Conservation (phyloP, 2,888 invertebrate genomes). For the Stenchaetothrips biformis region DNA sequence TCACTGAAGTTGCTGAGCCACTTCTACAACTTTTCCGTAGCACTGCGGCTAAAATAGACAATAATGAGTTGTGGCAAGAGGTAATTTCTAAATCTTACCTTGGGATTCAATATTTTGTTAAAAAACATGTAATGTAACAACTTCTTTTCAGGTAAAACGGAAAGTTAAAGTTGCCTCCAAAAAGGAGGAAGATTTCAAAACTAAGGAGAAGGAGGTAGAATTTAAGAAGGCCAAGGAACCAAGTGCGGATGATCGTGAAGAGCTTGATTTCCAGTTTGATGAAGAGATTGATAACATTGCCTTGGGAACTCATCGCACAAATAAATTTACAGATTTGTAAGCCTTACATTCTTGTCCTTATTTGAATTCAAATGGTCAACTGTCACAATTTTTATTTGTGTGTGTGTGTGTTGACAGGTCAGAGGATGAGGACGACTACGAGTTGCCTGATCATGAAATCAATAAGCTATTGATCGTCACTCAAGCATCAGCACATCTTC, state of each 20-base stretch:
- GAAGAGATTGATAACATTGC: constrained; percentile 81
- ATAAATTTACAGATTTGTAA: constrained; percentile 74
- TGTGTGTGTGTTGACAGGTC: constrained; percentile 51
- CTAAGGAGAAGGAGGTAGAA: constrained; percentile 33
- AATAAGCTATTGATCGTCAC: constrained; percentile 93
- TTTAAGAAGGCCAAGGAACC: constrained; percentile 6
- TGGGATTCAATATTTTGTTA: not conserved
- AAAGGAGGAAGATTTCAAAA: constrained; percentile 39
- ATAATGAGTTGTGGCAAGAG: constrained; percentile 32
- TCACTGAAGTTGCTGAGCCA: not conserved
- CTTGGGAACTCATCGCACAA: constrained; percentile 61
- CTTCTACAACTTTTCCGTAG: not conserved
- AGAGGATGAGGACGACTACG: constrained; percentile 71
- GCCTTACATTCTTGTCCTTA: constrained; percentile 36
- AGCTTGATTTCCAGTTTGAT: constrained; percentile 94
- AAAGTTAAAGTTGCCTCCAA: constrained; percentile 55
- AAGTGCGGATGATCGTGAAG: constrained; percentile 58
- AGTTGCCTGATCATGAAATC: constrained; percentile 87
- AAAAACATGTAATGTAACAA: constrained; percentile 18
- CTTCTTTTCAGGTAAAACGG: constrained; percentile 52
- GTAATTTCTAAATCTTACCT: not conserved
- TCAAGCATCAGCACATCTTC: constrained; percentile 53
- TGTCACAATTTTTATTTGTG: not conserved
- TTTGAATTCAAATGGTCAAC: not conserved
- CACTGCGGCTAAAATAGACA: constrained; percentile 26